Evolutionary conservation across 2,888 invertebrate species (phyloP), one percentile per base, ranked within the genome.

Genomic region (Tipula lateralis): DNA sequence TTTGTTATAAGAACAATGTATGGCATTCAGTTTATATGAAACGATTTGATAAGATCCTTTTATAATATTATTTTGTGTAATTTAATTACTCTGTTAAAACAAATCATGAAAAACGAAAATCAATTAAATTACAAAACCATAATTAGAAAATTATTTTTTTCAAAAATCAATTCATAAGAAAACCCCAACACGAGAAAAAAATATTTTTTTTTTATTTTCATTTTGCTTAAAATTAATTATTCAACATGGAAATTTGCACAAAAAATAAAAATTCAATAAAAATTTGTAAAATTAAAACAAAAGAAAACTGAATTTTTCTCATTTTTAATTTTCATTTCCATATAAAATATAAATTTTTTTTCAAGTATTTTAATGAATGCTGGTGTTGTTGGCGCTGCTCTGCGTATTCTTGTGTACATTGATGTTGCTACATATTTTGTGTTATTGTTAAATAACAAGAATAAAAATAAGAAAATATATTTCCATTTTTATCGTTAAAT

Each of bases 51-150:
- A 9, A 39, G 13, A 39, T 39, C 39, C 1, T 39, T 39, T 39
- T 39, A 39, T n/a, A n/a, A n/a, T n/a, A n/a, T n/a, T n/a, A n/a
- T 19, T 16, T 44, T 44, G 3, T 44, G 16, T 44, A 44, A 44
- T 44, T 44, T 44, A 44, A 50, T 50, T 50, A 50, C 16, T 50
- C 16, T 16, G 16, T n/a, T 16, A 6, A 66, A 66, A 24, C 9
- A 66, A 66, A 66, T 66, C 66, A 66, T 24, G 24, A 66, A 66
- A 19, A 66, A 7, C 19, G 19, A 66, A 66, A 66, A 66, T 66
- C 66, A 66, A 66, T 66, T 66, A 66, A 66, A 66, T 66, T 24
- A 66, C 66, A 66, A 66, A 66, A 66, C 66, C 66, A 66, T 66
- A 66, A 66, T 66, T 66, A 66, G 24, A 66, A 66, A 66, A 66